Base-by-base conservation (phyloP, 1,140 invertebrate species). In the Pseudomyrmex concolor region DNA sequence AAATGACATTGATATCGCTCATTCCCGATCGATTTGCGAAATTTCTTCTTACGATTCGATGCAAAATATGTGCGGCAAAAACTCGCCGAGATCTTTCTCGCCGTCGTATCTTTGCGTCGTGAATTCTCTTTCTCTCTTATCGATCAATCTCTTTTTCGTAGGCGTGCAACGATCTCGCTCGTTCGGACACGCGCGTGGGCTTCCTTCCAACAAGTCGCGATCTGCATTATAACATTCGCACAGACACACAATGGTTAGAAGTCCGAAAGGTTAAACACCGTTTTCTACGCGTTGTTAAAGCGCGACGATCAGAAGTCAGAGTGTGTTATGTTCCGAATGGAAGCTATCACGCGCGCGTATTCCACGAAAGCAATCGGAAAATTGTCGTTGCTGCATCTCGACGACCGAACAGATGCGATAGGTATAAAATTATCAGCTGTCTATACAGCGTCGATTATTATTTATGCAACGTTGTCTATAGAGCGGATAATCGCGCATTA, bases 231-330 rank as follows among this genome's bases (percentile, higher is more conserved):
- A 22, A 19, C 43, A 68, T 50, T 70, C 34, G 63, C 54, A 57
- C 45, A 59, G 19, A 17, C 43, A 59, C 54, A 54, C 43, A 43
- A 80, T 43, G 54, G n/a, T 19, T 45, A n/a, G n/a, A 54, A 66
- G n/a, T 70, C 8, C 22, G n/a, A 80, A 80, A 80, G 76, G 76
- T 80, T 80, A 80, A 80, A 70, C 19, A 12, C 54, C 34, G 10
- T 22, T 66, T 66, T 66, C 34, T 54, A 43, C 19, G 12, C 25
- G 8, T 64, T 67, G 22, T 15, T n/a, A 70, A 78, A 25, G 13
- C 48, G 22, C 1, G 13, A 25, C 13, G 45, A 62, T 74, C 10
- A 17, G 0, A 17, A 59, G 19, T 70, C 54, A 12, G 17, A 45
- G 12, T 25, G 10, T 8, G 9, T 43, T n/a, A 45, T n/a, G 45